phyloP scores from a whole-genome alignment of 1,140 invertebrate genomes.

The Leptopilina boulardi region DNA sequence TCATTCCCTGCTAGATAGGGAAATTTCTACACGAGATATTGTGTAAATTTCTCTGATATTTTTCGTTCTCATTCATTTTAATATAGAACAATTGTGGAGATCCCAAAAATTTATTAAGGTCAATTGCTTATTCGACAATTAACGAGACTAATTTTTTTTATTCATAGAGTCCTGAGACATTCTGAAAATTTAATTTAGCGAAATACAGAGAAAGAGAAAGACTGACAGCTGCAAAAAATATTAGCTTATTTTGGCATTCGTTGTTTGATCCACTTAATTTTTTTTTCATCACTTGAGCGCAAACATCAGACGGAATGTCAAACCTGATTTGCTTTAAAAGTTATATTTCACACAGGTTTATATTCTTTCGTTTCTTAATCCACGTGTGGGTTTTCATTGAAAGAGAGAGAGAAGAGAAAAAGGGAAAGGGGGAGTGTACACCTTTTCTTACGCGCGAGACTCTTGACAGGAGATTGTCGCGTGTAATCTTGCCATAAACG shows the following conservation, averaged over 20 bases:
- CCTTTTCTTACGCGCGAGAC: constrained; percentile 21
- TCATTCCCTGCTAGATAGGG: too few relatives aligned
- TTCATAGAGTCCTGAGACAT: background rate
- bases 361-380: background rate
- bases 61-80: too few relatives aligned
- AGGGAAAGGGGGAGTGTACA: background rate
- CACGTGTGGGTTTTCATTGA: constrained; percentile 6
- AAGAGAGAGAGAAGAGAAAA: too few relatives aligned
- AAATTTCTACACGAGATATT: too few relatives aligned
- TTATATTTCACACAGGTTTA: constrained; percentile 13
- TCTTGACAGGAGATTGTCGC: constrained; percentile 29
- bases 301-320: constrained; percentile 24
- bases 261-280: constrained; percentile 26
- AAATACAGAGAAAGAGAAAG: too few relatives aligned
- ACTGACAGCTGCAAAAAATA: background rate
- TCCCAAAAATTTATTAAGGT: too few relatives aligned
- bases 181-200: too few relatives aligned
- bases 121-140: too few relatives aligned
- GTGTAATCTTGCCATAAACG: constrained; percentile 30
- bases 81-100: too few relatives aligned
- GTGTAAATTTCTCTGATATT: too few relatives aligned
- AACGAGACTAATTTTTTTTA: too few relatives aligned
- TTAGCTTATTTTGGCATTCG: constrained; percentile 14
- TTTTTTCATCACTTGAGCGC: background rate
- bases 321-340: constrained; percentile 31